phyloP scores from a whole-genome alignment of 1,140 invertebrate genomes.

The Spodoptera litura region DNA sequence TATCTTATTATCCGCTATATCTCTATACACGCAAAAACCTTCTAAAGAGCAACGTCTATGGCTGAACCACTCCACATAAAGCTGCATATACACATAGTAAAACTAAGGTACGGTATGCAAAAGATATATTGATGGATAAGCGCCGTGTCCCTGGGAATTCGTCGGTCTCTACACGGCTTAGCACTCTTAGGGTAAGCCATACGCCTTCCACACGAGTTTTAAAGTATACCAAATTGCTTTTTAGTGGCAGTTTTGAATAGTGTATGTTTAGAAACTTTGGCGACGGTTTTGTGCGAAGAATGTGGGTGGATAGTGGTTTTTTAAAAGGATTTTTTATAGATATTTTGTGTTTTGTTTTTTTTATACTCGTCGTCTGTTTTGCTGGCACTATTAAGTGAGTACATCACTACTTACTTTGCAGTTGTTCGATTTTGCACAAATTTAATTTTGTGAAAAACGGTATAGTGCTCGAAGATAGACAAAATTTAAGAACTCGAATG shows the following conservation, averaged over 20 bases:
- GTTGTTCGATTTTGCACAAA: too few relatives aligned
- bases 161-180: constrained; percentile 80
- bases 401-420: too few relatives aligned
- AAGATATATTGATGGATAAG: constrained; percentile 84
- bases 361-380: too few relatives aligned
- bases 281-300: background rate
- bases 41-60: too few relatives aligned
- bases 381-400: too few relatives aligned
- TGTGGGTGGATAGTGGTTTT: background rate
- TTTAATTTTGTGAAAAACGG: too few relatives aligned
- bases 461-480: too few relatives aligned
- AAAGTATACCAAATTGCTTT: constrained; percentile 62
- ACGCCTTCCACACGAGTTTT: constrained; percentile 59
- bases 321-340: constrained; percentile 22
- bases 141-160: constrained; percentile 72
- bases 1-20: background rate
- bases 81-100: constrained; percentile 29
- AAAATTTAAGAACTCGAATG: too few relatives aligned
- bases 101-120: constrained; percentile 70
- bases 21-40: background rate
- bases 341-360: background rate
- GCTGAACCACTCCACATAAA: background rate
- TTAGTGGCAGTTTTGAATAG: constrained; percentile 57
- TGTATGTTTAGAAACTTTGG: constrained; percentile 37
- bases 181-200: constrained; percentile 74